These are phyloP conservation scores for Ormyrus thymus DNA, from an alignment of 2,888 invertebrate species.

Conservation along the genomic window DNA sequence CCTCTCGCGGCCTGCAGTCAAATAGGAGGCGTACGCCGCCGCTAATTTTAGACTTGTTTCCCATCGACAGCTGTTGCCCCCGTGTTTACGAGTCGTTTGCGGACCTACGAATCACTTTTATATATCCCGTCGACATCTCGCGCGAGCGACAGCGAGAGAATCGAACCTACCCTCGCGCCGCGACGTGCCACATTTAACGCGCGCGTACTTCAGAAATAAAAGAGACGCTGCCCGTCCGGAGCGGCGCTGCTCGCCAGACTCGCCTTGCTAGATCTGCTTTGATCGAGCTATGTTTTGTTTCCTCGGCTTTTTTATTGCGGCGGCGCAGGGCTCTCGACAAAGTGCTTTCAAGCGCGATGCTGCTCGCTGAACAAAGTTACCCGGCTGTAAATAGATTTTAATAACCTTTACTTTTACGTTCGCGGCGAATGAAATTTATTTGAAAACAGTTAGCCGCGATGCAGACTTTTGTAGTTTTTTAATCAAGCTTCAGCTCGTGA, in stretches of 20 bases:
- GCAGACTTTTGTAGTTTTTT: too few species aligned
- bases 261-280: neutral
- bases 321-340: too few species aligned
- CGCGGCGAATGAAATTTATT: too few species aligned
- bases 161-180: neutral
- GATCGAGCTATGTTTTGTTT: too few species aligned
- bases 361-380: too few species aligned
- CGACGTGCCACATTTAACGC: conserved; percentile 17
- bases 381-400: too few species aligned
- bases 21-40: conserved; percentile 26
- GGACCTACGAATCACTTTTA: conserved; percentile 69
- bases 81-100: conserved; percentile 70
- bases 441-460: too few species aligned
- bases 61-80: conserved; percentile 72
- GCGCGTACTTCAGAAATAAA: conserved; percentile 36
- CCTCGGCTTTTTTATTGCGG: too few species aligned
- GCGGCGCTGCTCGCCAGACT: neutral
- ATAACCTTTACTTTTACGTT: too few species aligned
- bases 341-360: too few species aligned
- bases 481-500: too few species aligned
- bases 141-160: conserved; percentile 36
- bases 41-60: conserved; percentile 72
- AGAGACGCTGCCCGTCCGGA: conserved; percentile 4
- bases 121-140: conserved; percentile 60
- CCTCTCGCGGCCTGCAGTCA: neutral